Percentiles rank a stretch among this genome's conserved stretches.
Conservation (phyloP, 2,888 invertebrate species). For the Malacosoma neustria region DNA sequence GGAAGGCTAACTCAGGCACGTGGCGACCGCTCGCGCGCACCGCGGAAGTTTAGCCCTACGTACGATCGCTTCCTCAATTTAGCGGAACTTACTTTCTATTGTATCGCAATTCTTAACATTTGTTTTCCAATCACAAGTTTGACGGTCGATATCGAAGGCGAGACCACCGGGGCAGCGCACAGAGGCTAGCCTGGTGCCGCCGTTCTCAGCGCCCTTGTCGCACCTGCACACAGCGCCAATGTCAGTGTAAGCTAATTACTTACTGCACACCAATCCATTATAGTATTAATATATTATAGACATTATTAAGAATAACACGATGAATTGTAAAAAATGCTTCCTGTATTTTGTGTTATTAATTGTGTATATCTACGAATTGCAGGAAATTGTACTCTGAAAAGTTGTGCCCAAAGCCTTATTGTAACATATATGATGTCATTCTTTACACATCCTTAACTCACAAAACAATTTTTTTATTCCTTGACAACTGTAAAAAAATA, state of each 20-base stretch:
- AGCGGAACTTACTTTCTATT: constrained; percentile 90
- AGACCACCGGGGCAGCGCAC: constrained; percentile 93
- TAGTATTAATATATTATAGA: not conserved
- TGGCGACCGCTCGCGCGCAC: constrained; percentile 24
- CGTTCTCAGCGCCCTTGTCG: constrained; percentile 92
- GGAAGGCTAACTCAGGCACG: constrained; percentile 46
- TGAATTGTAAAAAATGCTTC: too few relatives aligned
- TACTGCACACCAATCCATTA: not conserved
- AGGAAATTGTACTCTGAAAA: too few relatives aligned
- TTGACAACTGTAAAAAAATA: too few relatives aligned
- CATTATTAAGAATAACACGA: too few relatives aligned
- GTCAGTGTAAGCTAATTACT: constrained; percentile 22
- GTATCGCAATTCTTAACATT: constrained; percentile 97
- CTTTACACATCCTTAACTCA: too few relatives aligned
- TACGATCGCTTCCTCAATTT: constrained; percentile 53
- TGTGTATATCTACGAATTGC: too few relatives aligned
- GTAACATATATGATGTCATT: too few relatives aligned
- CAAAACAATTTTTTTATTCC: too few relatives aligned
- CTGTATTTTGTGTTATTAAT: too few relatives aligned
- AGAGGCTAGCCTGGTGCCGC: constrained; percentile 89
- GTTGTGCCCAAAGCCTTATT: too few relatives aligned
- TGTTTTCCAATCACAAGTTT: constrained; percentile 97
- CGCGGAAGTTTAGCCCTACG: constrained; percentile 59
- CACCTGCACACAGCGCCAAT: constrained; percentile 81
- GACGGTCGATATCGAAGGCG: constrained; percentile 94